Base-by-base conservation (phyloP, 2,113 vertebrate genomes). In the Indri indri region DNA sequence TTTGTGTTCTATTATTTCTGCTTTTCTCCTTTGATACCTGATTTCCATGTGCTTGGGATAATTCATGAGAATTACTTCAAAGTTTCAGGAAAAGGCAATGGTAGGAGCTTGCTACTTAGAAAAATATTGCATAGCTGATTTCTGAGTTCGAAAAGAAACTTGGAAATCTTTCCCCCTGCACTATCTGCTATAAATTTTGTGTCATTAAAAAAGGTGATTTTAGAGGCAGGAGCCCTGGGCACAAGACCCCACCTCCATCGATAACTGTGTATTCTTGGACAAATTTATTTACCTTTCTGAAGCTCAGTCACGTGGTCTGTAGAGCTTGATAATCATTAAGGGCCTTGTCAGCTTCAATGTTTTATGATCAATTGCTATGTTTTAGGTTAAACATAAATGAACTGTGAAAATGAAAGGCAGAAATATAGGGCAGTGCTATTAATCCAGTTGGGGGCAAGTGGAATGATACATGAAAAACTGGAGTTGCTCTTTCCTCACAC, bases 21-120 rank as follows among this genome's bases (percentile, higher is more conserved):
- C 42, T 89, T 96, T 86, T 93, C n/a, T 92, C 63, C 74, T 95
- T 96, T 97, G 95, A 97, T 96, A 86, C 70, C 25, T 91, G 45
- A 85, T 96, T 91, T 96, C 59, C 85, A 94, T 20, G 40, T 96
- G 94, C 68, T 84, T 94, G 30, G 70, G 97, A 98, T 97, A 97
- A 97, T 97, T 95, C 86, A 97, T 98, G 89, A 97, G 88, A 94
- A 94, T 68, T 66, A 32, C 73, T 91, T 95, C 85, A 95, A 97
- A 90, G 80, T 93, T 97, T 96, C 82, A 96, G 76, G 50, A 17
- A 82, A 96, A 79, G 50, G 73, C 47, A 93, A 32, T 94, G 42
- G 10, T 84, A 76, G 89, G 37, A 91, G 3, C 40, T 96, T 93
- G 40, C 79, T 89, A 82, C 30, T 70, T 77, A 82, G 65, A 88